Percentiles rank a stretch among this genome's conserved stretches.
Evolutionary conservation across 2,113 vertebrate genomes (phyloP).

Genomic region (Gobiocypris rarus): DNA sequence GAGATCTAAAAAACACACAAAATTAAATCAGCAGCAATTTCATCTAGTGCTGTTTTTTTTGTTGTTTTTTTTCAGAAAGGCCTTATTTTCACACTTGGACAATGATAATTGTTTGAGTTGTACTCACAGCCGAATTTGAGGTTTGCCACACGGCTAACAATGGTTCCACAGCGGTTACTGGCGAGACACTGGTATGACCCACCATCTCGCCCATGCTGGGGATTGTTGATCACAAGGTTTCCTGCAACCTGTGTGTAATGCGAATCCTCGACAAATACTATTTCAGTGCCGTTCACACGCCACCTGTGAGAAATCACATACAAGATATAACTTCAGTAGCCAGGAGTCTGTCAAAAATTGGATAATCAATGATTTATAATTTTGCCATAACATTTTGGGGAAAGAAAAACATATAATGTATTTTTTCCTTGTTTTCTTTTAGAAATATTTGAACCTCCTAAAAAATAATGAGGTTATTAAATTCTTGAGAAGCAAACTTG

Average conservation of each 20-base stretch:
- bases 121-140: constrained; percentile 96
- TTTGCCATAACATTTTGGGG: not conserved
- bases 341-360: not conserved
- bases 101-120: not conserved
- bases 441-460: not conserved
- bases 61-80: not conserved
- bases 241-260: constrained; percentile 89
- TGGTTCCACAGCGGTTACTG: constrained; percentile 87
- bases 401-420: not conserved
- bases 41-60: not conserved
- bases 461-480: not conserved
- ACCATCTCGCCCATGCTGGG: constrained; percentile 78
- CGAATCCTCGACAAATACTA: constrained; percentile 81
- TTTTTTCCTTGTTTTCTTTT: not conserved
- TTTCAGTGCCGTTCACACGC: constrained; percentile 91
- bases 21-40: not conserved
- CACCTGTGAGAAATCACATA: constrained; percentile 76
- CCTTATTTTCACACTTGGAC: not conserved
- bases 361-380: not conserved
- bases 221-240: constrained; percentile 88
- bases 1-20: constrained; percentile 78
- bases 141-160: constrained; percentile 89
- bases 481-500: not conserved
- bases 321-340: not conserved
- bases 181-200: constrained; percentile 96